phyloP scores from a whole-genome alignment of 2,888 invertebrate genomes.

The Amblyteles armatorius region DNA sequence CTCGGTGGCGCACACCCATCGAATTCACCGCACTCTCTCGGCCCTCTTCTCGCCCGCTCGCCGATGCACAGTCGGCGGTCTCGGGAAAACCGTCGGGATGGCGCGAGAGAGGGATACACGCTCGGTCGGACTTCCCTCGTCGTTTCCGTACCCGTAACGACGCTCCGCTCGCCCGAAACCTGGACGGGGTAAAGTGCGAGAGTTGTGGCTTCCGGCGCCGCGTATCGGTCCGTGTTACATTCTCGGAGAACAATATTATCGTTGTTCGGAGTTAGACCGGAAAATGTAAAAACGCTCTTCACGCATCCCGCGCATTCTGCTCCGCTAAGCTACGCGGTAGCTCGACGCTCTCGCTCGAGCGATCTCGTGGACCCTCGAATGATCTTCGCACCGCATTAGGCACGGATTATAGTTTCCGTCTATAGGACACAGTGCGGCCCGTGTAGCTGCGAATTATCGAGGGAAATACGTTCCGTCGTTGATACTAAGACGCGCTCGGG shows the following conservation, averaged over 20 bases:
- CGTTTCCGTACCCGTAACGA: neutral
- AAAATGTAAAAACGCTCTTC: slow-evolving; percentile 11
- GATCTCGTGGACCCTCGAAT: slow-evolving; percentile 38
- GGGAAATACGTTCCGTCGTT: neutral
- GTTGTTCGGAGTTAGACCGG: neutral
- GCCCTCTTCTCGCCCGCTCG: neutral
- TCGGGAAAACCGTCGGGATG: slow-evolving; percentile 21
- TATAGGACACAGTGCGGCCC: neutral
- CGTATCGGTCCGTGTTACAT: neutral
- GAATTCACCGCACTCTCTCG: neutral
- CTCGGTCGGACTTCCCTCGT: slow-evolving; percentile 14
- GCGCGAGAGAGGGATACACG: neutral
- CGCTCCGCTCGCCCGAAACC: too few relatives aligned
- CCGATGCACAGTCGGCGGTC: slow-evolving; percentile 1
- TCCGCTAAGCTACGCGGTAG: neutral
- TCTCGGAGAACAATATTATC: slow-evolving; percentile 28
- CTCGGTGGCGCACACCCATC: neutral
- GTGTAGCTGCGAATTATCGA: slow-evolving; percentile 22
- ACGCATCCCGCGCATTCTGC: slow-evolving; percentile 21
- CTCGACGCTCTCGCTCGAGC: slow-evolving; percentile 20
- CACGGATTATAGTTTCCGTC: neutral
- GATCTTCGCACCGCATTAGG: slow-evolving; percentile 25
- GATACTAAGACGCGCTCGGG: neutral
- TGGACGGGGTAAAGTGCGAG: neutral
- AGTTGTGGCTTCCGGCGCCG: neutral